Evolutionary conservation across 2,888 invertebrate genomes (phyloP).

Genomic region (Glyphotaelius pellucidus): DNA sequence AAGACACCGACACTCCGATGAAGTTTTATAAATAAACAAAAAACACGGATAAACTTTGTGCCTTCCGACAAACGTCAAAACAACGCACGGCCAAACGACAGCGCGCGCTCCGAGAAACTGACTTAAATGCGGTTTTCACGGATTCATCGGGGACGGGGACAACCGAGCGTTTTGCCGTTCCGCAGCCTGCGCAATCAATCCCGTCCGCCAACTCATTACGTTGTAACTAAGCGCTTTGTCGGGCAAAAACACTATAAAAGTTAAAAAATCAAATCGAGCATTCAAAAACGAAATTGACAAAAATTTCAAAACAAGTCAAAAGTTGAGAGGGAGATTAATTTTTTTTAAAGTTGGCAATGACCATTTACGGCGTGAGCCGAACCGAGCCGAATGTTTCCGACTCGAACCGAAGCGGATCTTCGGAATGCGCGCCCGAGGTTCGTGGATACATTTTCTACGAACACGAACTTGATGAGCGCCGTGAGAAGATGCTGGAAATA

Average conservation of each 20-base stretch:
- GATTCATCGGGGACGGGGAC: slow-evolving; percentile 26
- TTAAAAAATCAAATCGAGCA: background rate
- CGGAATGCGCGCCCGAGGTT: slow-evolving; percentile 5
- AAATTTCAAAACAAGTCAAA: slow-evolving; percentile 15
- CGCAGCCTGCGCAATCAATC: slow-evolving; percentile 31
- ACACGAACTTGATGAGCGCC: background rate
- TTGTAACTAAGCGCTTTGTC: background rate
- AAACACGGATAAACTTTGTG: slow-evolving; percentile 46
- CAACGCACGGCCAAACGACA: slow-evolving; percentile 21
- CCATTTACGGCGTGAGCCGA: slow-evolving; percentile 59
- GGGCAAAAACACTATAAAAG: background rate
- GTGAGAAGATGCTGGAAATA: background rate
- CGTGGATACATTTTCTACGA: too few species aligned
- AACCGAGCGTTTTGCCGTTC: background rate
- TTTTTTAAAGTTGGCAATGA: slow-evolving; percentile 50
- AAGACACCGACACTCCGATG: slow-evolving; percentile 44
- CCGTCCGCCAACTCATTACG: slow-evolving; percentile 25
- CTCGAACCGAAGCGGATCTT: slow-evolving; percentile 21
- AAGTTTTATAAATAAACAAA: slow-evolving; percentile 54
- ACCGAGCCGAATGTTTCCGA: slow-evolving; percentile 48
- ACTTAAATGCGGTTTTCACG: slow-evolving; percentile 31
- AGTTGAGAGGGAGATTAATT: background rate
- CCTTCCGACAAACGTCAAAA: slow-evolving; percentile 25
- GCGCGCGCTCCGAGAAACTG: slow-evolving; percentile 47
- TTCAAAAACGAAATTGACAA: background rate